Base-by-base conservation (phyloP, 2,113 vertebrate species). In the Micromys minutus region DNA sequence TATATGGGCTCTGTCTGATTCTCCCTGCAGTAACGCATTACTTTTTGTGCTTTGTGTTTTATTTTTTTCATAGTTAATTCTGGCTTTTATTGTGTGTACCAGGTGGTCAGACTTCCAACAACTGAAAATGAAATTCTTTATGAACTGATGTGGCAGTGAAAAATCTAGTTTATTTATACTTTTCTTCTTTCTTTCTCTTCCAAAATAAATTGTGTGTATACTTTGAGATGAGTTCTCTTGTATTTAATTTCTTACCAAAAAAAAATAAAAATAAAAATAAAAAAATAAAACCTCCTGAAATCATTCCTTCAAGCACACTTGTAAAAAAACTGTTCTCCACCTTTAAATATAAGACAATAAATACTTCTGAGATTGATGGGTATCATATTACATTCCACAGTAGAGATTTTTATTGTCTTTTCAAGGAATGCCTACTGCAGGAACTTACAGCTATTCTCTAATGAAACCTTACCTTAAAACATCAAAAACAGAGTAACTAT, bases 101-200 rank as follows among this genome's bases (percentile, higher is more conserved):
- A 69, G 81, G 31, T 24, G 79, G 87, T 81, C 88, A 93, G 52
- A 63, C 83, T 96, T 86, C 65, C 34, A 12, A 89, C 47, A 84
- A 79, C 24, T 93, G 42, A 95, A 89, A 95, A 42, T 87, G 74
- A 83, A 90, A 95, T 65, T 95, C 85, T 86, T 83, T 75, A 69
- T 36, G 67, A 39, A 12, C 79, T 29, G 36, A 85, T 69, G 29
- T 57, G 26, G 29, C 52, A 17, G 16, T 26, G 88, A 45, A 85
- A 90, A 84, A 5, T 74, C 79, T 69, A 83, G 42, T 88, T 96
- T 92, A 61, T 69, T 93, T 96, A 39, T 65, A 15, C 19, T 76
- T 47, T 77, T 67, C 39, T 17, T 67, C 31, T 63, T 67, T 21
- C 39, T 21, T n/a, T n/a, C 24, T 65, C 77, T 55, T 55, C 59